Evolutionary conservation across 2,797 vertebrate genomes (phyloP), one percentile per base, ranked within the genome.

Genomic region (Pseudotriccus pelzelni): DNA sequence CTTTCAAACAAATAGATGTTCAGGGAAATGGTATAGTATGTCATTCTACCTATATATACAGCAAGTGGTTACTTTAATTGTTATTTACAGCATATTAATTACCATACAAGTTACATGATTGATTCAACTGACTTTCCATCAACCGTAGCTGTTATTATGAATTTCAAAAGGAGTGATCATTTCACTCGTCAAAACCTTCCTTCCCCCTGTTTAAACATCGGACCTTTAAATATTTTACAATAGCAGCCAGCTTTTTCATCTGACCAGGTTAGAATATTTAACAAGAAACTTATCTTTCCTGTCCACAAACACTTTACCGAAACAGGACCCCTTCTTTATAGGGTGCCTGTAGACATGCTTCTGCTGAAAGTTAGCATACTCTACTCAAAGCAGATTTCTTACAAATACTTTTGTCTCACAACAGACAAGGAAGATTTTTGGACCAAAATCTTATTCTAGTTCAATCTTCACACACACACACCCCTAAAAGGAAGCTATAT

Each of bases 391-490:
- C 39, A 84, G 10, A 47, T 52, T 78, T 70, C 63, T 89, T 39
- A 60, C 6, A 73, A 73, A 62, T 72, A 90, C 15, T 90, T 89
- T 68, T 1, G 41, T 46, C 22, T 92, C 14, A 52, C 12, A 58
- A 68, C 75, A 87, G 24, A 84, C 15, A 67, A 49, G 23, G 16
- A 87, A 70, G 19, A 74, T 28, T 59, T 70, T 30, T 82, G 25
- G 7, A 82, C 34, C 25, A 3, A 22, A 63, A n/a, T 28, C 59
- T 74, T 82, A 70, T 14, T 72, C 37, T 25, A 56, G 22, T 21
- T 13, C 11, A 23, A 15, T 17, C 2, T 24, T 30, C 5, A 0
- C 3, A 4, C 11, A 24, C 21, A 6, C 43, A 23, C 21, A 6
- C 43, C 3, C 27, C 34, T 19, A 25, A 64, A 86, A 78, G 22